These are phyloP conservation scores for Drosophila orena DNA, from an alignment of 1,140 invertebrate species.

Conservation along the genomic window DNA sequence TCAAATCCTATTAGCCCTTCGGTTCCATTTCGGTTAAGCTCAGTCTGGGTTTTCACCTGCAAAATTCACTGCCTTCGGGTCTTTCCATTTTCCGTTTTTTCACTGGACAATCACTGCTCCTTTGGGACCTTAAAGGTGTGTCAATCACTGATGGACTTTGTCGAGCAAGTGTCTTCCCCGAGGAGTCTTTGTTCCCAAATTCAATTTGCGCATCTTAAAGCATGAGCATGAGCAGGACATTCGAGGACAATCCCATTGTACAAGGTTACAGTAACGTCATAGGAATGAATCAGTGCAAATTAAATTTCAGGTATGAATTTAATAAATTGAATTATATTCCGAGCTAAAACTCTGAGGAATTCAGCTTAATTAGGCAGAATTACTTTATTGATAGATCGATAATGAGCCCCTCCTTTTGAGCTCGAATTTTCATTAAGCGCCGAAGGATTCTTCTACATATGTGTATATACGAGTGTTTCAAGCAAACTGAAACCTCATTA, in stretches of 20 bases:
- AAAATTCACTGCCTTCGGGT: conserved; percentile 19
- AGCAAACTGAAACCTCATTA: neutral
- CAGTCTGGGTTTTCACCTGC: neutral
- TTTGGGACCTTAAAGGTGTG: conserved; percentile 13
- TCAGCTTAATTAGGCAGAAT: too few species aligned
- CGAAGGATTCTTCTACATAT: neutral
- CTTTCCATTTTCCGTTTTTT: neutral
- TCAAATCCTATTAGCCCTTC: conserved; percentile 23
- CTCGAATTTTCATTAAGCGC: too few species aligned
- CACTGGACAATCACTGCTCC: conserved; percentile 18
- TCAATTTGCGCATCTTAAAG: conserved; percentile 16
- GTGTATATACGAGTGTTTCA: too few species aligned
- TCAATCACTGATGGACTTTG: conserved; percentile 45
- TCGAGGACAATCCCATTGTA: neutral
- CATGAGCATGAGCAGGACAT: neutral
- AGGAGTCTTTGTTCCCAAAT: conserved; percentile 31
- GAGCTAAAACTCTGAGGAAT: too few species aligned
- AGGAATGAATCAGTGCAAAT: neutral
- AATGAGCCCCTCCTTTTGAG: too few species aligned
- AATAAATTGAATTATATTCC: too few species aligned
- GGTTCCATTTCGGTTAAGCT: neutral
- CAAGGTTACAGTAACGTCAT: neutral
- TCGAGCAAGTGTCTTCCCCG: conserved; percentile 21
- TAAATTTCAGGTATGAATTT: neutral
- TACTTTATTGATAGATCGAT: too few species aligned